Percentiles rank a stretch among this genome's conserved stretches.
Evolutionary conservation across 2,113 vertebrate genomes (phyloP).

Genomic region (Hippolais icterina): DNA sequence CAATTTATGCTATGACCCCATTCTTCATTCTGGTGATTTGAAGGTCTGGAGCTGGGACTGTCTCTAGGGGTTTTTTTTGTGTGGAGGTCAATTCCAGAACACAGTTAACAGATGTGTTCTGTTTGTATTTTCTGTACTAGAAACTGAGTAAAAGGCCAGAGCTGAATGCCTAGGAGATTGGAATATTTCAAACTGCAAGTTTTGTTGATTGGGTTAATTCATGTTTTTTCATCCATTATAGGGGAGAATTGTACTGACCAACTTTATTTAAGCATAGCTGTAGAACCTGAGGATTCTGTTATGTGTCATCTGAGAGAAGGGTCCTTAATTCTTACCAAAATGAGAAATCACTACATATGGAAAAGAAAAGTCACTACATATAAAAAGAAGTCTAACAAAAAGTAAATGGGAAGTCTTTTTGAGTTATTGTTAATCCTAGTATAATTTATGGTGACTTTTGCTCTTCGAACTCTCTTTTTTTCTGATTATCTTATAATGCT

Average conservation of each 20-base stretch:
- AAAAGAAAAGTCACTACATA: neutral
- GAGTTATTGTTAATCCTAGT: neutral
- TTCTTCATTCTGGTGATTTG: neutral
- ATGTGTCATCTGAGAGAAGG: neutral
- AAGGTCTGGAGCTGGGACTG: neutral
- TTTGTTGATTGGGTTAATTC: neutral
- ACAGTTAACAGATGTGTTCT: neutral
- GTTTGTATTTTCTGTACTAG: neutral
- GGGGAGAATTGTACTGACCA: neutral
- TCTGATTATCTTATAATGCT: neutral
- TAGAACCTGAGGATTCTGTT: neutral
- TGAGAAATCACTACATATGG: neutral
- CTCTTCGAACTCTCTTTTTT: neutral
- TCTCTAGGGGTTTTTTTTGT: neutral
- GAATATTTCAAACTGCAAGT: neutral
- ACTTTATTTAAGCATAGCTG: neutral
- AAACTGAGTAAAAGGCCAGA: neutral
- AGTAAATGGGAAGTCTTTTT: neutral
- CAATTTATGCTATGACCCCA: neutral
- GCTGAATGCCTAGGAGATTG: neutral
- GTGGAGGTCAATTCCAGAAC: neutral
- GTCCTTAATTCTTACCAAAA: neutral
- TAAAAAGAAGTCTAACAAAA: neutral
- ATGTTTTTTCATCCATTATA: neutral
- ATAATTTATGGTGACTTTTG: neutral